Evolutionary conservation across 37 sponge, comb jelly and placozoan genomes (phyloP), one percentile per base, ranked within the genome.

Genomic region (Halisarca cf. caerulea): DNA sequence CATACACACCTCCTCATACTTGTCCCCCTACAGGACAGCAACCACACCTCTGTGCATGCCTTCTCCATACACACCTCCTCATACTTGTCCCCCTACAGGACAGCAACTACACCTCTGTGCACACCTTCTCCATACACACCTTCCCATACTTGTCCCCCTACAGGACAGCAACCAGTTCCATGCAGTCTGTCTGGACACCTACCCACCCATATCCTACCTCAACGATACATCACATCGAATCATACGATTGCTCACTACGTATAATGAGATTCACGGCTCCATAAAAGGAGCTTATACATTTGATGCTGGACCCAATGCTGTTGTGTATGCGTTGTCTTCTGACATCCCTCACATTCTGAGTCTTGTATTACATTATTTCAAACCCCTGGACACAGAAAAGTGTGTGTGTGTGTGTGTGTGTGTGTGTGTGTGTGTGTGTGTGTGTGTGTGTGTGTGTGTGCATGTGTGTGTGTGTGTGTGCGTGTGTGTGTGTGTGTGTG

Each of bases 261-360:
- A 90, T 82, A 99, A 99, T 59, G 40, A 85, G 33, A n/a, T 91
- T 7, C 71, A 87, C 15, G 81, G 83, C 7, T n/a, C 81, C 20
- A 68, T 90, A 1, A 91, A 86, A 87, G 94, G 85, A 27, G 95
- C 94, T 9, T 99, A 99, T 51, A 93, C 99, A 7, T 99, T 96
- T 95, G 99, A 99, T 87, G 99, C 99, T 78, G 99, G 99, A 32
- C 99, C 99, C 11, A 99, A 99, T 84, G 97, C 99, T 39, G 95
- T 96, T n/a, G 78, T 99, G 15, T 92, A 83, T 55, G 73, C 75
- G 0, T 89, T 83, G 44, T 81, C 82, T 0, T n/a, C 59, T 5
- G 79, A 94, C 73, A 79, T 92, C 1, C 80, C 72, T 36, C 60
- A 94, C 39, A 21, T 97, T 2, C 68, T 94, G 39, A 64, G 86